phyloP scores from a whole-genome alignment of 2,888 invertebrate species.

The Agriopis marginaria region DNA sequence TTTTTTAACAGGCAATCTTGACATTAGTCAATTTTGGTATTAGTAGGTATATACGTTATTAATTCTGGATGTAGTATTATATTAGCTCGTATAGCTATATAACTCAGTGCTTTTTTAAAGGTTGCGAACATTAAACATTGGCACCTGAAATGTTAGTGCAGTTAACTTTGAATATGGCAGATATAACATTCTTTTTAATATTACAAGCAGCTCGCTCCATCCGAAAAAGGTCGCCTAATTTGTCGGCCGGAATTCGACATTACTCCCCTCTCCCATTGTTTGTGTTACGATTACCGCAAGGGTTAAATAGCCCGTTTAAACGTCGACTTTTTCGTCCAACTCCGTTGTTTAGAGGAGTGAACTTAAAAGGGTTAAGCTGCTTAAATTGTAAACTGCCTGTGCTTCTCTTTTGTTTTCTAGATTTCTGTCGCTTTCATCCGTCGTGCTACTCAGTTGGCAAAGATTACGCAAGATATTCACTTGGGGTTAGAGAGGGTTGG shows the following conservation, averaged over 20 bases:
- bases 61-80: too few species aligned
- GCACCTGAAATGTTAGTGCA: constrained; percentile 12
- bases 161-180: constrained; percentile 44
- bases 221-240: constrained; percentile 82
- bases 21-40: too few species aligned
- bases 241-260: constrained; percentile 82
- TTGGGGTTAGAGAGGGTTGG: background rate
- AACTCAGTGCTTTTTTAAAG: background rate
- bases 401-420: constrained; percentile 68
- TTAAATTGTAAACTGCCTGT: constrained; percentile 77
- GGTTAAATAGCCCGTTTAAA: constrained; percentile 82
- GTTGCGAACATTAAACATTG: constrained; percentile 18
- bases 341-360: constrained; percentile 73
- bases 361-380: constrained; percentile 78
- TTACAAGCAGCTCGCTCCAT: constrained; percentile 67
- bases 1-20: too few species aligned
- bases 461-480: constrained; percentile 31
- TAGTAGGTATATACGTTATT: too few species aligned
- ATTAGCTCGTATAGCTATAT: too few species aligned
- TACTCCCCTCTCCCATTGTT: constrained; percentile 80
- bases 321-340: constrained; percentile 79
- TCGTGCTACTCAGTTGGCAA: constrained; percentile 48
- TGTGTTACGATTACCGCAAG: constrained; percentile 81
- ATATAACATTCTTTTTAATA: constrained; percentile 69
- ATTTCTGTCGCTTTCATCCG: constrained; percentile 38